Percentiles rank a stretch among this genome's conserved stretches.
Evolutionary conservation across 2,888 invertebrate genomes (phyloP).

Genomic region (Apamea sordens): DNA sequence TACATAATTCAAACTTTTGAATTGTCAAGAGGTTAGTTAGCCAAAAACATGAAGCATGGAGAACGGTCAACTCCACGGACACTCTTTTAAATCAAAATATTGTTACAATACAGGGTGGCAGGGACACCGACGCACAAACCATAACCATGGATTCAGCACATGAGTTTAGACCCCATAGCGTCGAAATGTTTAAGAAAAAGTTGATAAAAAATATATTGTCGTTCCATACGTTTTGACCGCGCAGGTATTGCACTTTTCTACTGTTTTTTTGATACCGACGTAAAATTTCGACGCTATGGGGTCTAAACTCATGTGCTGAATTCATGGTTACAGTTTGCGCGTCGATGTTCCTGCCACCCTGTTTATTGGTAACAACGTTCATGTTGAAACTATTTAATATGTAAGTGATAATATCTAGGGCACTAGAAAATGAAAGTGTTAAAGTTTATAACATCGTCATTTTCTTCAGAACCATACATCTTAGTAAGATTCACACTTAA

Average conservation of each 20-base stretch:
- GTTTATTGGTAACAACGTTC: not conserved
- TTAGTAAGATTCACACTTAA: constrained; percentile 35
- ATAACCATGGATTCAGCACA: too few species aligned
- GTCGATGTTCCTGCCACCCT: too few species aligned
- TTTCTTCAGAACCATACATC: constrained; percentile 24
- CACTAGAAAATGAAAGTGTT: not conserved
- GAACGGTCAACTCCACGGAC: not conserved
- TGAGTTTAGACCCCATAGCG: too few species aligned
- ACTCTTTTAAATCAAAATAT: not conserved
- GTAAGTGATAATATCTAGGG: not conserved
- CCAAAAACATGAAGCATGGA: not conserved
- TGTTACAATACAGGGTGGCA: not conserved
- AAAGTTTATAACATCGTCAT: not conserved
- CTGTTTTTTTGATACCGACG: too few species aligned
- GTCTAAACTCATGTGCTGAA: too few species aligned
- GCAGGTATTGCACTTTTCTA: too few species aligned
- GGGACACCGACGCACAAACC: too few species aligned
- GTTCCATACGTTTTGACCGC: too few species aligned
- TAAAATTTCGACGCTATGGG: too few species aligned
- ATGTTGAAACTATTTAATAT: not conserved
- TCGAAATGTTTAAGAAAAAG: too few species aligned
- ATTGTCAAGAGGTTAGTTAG: not conserved
- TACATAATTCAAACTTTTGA: not conserved
- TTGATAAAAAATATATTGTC: too few species aligned
- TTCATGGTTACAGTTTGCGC: too few species aligned